Evolutionary conservation across 2,797 vertebrate species (phyloP).

Genomic region (Hoplostethus atlanticus): DNA sequence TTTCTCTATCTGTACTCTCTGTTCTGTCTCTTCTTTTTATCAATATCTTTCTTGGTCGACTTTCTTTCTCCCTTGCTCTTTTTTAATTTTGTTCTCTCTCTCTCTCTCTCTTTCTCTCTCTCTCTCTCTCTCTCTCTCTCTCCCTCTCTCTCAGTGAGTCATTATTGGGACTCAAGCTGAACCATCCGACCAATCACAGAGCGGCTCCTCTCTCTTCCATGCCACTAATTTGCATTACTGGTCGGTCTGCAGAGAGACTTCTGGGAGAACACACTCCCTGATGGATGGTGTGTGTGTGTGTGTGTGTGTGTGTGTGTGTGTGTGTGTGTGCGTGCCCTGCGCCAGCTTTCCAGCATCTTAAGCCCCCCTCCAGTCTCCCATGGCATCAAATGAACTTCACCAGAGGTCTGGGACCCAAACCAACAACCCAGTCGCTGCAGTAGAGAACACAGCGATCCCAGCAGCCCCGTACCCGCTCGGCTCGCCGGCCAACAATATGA

Average conservation of each 20-base stretch:
- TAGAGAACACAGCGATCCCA: not conserved
- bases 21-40: too few species aligned
- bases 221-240: slow-evolving; percentile 13
- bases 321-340: not conserved
- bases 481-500: slow-evolving; percentile 55
- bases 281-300: not conserved
- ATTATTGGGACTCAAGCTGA: slow-evolving; percentile 6
- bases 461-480: slow-evolving; percentile 19
- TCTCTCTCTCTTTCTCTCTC: slow-evolving; percentile 1
- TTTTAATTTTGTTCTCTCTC: too few species aligned
- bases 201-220: slow-evolving; percentile 1
- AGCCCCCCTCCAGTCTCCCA: slow-evolving; percentile 31
- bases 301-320: not conserved
- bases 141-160: not conserved
- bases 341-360: slow-evolving; percentile 51
- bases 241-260: not conserved
- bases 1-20: too few species aligned
- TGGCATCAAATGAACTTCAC: slow-evolving; percentile 53
- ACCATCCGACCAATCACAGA: not conserved
- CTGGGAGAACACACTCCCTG: not conserved
- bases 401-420: slow-evolving; percentile 58
- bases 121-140: not conserved
- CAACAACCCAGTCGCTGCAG: slow-evolving; percentile 41
- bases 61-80: too few species aligned
- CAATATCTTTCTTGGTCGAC: too few species aligned